Conservation (phyloP, 2,797 vertebrate species). For the Sebastes taczanowskii region DNA sequence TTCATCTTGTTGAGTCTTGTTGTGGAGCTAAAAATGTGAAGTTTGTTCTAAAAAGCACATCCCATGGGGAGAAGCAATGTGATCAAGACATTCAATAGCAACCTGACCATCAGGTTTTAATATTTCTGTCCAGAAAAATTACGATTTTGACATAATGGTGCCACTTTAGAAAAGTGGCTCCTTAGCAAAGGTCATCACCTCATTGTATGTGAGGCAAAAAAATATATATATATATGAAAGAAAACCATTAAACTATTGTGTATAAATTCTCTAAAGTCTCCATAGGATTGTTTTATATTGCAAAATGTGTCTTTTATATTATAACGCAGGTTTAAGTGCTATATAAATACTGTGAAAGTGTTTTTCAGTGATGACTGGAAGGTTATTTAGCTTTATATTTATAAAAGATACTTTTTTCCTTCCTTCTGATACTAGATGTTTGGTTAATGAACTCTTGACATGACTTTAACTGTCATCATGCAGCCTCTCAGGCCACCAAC, state of each 20-base stretch:
- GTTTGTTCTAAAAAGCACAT: background rate
- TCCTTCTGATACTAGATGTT: background rate
- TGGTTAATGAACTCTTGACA: background rate
- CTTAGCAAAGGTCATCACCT: background rate
- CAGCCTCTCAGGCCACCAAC: background rate
- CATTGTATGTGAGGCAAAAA: background rate
- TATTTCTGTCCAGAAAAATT: background rate
- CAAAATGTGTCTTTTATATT: too few relatives aligned
- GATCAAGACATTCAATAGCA: background rate
- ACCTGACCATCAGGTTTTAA: background rate
- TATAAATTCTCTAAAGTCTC: background rate
- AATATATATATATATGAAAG: background rate
- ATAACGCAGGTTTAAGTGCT: too few relatives aligned
- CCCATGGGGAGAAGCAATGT: background rate
- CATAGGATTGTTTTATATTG: background rate
- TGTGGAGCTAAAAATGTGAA: background rate
- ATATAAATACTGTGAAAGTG: too few relatives aligned
- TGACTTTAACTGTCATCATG: background rate
- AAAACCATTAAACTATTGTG: background rate
- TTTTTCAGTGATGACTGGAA: background rate
- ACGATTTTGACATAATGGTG: background rate
- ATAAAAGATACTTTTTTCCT: background rate
- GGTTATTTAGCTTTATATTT: background rate
- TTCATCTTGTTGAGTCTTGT: background rate
- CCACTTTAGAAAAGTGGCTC: background rate